phyloP scores from a whole-genome alignment of 2,113 vertebrate genomes.

The Cyrtonyx montezumae region DNA sequence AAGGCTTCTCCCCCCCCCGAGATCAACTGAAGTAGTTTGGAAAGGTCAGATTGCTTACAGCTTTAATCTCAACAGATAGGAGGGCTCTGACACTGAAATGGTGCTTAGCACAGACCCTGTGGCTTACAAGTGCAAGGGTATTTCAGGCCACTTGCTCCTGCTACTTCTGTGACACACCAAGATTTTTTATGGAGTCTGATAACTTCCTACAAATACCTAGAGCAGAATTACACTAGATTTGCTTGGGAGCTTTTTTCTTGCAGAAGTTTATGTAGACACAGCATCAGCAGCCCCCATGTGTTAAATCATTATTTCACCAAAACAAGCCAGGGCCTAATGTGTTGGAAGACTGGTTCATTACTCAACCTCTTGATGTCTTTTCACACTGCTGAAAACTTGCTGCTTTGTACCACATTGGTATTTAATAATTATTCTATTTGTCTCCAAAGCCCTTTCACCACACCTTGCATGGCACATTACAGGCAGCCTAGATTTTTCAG shows the following conservation, averaged over 20 bases:
- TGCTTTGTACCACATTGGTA: constrained; percentile 50
- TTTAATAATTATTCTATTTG: constrained; percentile 69
- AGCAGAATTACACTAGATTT: not conserved
- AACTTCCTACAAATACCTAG: not conserved
- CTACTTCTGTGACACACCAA: not conserved
- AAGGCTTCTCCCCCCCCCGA: not conserved
- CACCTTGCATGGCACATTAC: constrained; percentile 72
- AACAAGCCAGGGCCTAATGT: constrained; percentile 3
- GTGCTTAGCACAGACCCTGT: not conserved
- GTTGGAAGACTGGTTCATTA: constrained; percentile 29
- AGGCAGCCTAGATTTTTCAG: constrained; percentile 76
- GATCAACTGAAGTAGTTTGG: not conserved
- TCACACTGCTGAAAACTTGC: constrained; percentile 28
- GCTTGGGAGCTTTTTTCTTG: not conserved
- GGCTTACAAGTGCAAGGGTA: not conserved
- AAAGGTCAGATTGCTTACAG: not conserved
- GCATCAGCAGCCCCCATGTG: not conserved
- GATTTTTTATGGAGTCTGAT: not conserved
- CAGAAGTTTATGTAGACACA: not conserved
- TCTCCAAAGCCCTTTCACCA: constrained; percentile 63
- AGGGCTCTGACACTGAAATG: not conserved
- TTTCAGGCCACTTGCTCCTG: not conserved
- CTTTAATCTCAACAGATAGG: not conserved
- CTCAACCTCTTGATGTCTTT: constrained; percentile 57
- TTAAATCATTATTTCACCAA: constrained; percentile 25